phyloP scores from a whole-genome alignment of 2,113 vertebrate genomes.

The Petrocephalus zakoni region DNA sequence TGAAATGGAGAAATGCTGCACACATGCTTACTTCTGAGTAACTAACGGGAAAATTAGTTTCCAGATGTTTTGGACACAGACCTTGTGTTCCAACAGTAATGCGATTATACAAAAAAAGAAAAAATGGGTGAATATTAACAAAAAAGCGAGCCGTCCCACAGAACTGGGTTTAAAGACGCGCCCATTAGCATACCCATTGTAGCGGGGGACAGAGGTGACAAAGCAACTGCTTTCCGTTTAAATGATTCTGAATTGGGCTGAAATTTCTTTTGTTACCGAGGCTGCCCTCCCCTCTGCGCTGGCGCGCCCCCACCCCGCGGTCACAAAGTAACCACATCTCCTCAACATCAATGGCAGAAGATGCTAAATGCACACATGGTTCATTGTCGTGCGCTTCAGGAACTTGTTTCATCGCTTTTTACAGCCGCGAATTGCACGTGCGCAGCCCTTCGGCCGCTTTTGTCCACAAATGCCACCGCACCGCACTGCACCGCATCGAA shows the following conservation, averaged over 20 bases:
- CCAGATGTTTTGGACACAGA: conserved; percentile 40
- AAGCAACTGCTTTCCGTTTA: conserved; percentile 52
- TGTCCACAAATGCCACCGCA: background rate
- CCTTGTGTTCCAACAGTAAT: conserved; percentile 28
- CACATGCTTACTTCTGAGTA: background rate
- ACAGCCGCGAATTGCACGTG: background rate
- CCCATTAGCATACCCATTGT: conserved; percentile 59
- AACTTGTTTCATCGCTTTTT: background rate
- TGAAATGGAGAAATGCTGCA: background rate
- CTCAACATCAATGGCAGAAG: conserved; percentile 6
- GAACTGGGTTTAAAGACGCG: conserved; percentile 44
- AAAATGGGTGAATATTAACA: conserved; percentile 41
- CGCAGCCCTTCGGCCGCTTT: background rate
- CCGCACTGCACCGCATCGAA: too few species aligned
- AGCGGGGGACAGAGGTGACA: conserved; percentile 47
- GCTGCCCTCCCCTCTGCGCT: conserved; percentile 22
- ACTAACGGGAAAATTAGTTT: conserved; percentile 6
- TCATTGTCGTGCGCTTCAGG: background rate
- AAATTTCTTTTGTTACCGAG: conserved; percentile 55
- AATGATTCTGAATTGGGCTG: conserved; percentile 49
- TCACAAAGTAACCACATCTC: conserved; percentile 38
- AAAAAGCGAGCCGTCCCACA: conserved; percentile 38
- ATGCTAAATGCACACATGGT: background rate
- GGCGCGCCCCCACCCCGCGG: background rate
- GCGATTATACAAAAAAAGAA: conserved; percentile 18